Evolutionary conservation across 2,888 invertebrate genomes (phyloP), one percentile per base, ranked within the genome.

Genomic region (Lypha dubia): DNA sequence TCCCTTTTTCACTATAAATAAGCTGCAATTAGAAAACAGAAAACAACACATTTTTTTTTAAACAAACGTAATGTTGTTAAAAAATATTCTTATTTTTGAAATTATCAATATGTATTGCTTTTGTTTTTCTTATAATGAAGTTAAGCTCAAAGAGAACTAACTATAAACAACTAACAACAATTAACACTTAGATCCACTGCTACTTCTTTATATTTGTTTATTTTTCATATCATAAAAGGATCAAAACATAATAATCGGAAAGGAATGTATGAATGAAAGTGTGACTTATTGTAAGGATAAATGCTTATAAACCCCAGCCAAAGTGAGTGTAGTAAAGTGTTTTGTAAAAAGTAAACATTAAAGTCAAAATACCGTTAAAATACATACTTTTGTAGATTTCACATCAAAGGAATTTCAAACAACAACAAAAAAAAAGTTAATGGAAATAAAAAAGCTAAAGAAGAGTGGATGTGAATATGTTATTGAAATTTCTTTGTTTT

Each of bases 121-220:
- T 49, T 38, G 60, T 62, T 49, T 62, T 51, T 28, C 4, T 41
- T 35, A 17, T 53, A 28, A 17, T 24, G 20, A 38, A 38, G 38
- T 74, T 70, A 28, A 51, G 62, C 51, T 73, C 49, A 60, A 71
- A 51, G 53, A 62, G 74, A 49, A 24, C 32, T 60, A 46, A 74
- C 67, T 58, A 38, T 49, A 79, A 67, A 73, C 73, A 71, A 63
- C 41, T 32, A 38, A 1, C 17, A 24, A 13, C 51, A 77, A 63
- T 63, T 63, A 41, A 74, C 28, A 13, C 13, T 51, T 53, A 53
- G 63, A 74, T 74, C 51, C n/a, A 11, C n/a, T 62, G 35, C 53
- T 7, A 24, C 35, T 35, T 67, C 7, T 15, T 24, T 13, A n/a
- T 28, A 28, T 5, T 28, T 28, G 2, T 24, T 24, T 51, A n/a